Conservation (phyloP, 2,113 vertebrate genomes). For the Rhinoderma darwinii region DNA sequence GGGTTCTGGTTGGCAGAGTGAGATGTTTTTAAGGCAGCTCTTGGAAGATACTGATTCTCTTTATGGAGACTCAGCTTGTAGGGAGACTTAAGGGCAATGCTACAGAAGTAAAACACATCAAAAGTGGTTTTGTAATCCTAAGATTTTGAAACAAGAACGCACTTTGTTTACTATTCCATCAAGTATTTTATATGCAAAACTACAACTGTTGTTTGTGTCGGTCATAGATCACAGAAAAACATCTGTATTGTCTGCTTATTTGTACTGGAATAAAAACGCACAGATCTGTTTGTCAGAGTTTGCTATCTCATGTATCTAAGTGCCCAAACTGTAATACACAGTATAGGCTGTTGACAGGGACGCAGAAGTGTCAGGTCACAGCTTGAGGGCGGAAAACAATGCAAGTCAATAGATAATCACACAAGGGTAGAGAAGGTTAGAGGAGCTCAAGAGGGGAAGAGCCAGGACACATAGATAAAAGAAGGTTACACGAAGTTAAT, state of each 20-base stretch:
- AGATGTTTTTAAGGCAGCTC: no score
- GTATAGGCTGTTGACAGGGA: slow-evolving; percentile 55
- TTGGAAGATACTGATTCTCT: no score
- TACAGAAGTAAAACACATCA: neutral
- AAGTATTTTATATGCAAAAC: neutral
- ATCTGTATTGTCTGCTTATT: neutral
- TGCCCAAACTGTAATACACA: slow-evolving; percentile 44
- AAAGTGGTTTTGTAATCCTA: neutral
- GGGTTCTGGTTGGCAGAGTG: no score
- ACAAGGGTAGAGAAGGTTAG: slow-evolving; percentile 53
- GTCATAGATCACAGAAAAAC: slow-evolving; percentile 15
- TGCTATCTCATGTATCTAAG: slow-evolving; percentile 36
- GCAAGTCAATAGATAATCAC: slow-evolving; percentile 42
- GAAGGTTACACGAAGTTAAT: slow-evolving; percentile 3
- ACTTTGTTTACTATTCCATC: neutral
- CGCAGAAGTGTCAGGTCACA: slow-evolving; percentile 49
- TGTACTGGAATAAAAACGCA: neutral
- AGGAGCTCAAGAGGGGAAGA: slow-evolving; percentile 36
- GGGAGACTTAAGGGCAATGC: no score
- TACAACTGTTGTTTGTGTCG: slow-evolving; percentile 5
- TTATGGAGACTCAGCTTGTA: no score
- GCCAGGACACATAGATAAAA: neutral
- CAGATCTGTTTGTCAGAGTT: slow-evolving; percentile 1
- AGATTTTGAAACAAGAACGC: neutral
- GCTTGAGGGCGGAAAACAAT: slow-evolving; percentile 45